A percentile compares a stretch with the other conserved stretches of the same genome.
These are phyloP conservation scores for Urosaurus nigricauda DNA, from an alignment of 2,797 vertebrate genomes.

Conservation along the genomic window DNA sequence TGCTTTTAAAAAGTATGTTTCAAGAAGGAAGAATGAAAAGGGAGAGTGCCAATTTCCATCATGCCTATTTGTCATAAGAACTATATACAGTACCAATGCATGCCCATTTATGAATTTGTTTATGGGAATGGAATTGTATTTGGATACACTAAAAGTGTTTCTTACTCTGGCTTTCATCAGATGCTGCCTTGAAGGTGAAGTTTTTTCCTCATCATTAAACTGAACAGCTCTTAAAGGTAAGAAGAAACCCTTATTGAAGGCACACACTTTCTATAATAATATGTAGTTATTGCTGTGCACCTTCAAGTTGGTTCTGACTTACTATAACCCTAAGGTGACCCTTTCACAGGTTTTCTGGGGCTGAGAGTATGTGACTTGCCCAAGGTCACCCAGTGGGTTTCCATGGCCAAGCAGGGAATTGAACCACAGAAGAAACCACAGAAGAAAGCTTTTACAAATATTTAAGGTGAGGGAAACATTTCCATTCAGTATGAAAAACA, in stretches of 20 bases:
- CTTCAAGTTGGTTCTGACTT: too few relatives aligned
- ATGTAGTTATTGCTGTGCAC: too few relatives aligned
- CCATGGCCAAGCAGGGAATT: too few relatives aligned
- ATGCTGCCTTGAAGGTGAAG: neutral
- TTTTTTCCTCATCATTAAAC: neutral
- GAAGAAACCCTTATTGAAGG: neutral
- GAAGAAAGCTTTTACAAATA: neutral
- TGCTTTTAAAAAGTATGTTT: neutral
- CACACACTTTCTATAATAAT: neutral
- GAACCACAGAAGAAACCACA: neutral
- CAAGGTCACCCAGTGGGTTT: too few relatives aligned
- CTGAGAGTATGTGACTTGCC: too few relatives aligned
- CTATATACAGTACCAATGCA: too few relatives aligned
- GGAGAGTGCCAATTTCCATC: neutral
- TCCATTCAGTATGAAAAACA: neutral
- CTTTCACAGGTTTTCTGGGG: too few relatives aligned
- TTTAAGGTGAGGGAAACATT: neutral
- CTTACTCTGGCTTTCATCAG: constrained; percentile 3
- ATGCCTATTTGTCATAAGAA: neutral
- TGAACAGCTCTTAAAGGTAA: neutral
- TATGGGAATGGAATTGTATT: neutral
- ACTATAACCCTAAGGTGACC: too few relatives aligned
- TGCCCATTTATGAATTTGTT: neutral
- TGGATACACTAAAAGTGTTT: neutral
- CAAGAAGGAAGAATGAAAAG: neutral